phyloP scores from a whole-genome alignment of 2,888 invertebrate genomes.

The Pelosia muscerda region DNA sequence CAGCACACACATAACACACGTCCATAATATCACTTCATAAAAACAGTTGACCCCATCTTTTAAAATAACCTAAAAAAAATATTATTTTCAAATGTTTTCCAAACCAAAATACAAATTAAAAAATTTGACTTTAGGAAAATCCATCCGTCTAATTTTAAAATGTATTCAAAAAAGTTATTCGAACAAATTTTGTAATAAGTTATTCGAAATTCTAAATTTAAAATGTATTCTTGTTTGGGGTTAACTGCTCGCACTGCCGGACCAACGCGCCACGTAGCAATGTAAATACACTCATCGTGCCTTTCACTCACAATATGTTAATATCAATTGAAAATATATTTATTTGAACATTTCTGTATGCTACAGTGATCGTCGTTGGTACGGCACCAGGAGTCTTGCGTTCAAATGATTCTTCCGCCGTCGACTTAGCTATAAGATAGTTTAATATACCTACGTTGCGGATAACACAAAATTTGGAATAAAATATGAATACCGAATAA shows the following conservation, averaged over 20 bases:
- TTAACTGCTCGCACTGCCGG: constrained; percentile 69
- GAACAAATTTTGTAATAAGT: not conserved
- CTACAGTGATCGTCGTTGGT: constrained; percentile 81
- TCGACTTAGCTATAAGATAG: constrained; percentile 49
- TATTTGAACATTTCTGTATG: constrained; percentile 61
- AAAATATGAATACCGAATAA: not conserved
- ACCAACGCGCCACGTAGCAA: constrained; percentile 72
- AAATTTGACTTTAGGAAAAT: not conserved
- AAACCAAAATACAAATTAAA: too few species aligned
- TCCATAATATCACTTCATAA: constrained; percentile 27
- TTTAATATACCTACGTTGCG: constrained; percentile 43
- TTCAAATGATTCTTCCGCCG: constrained; percentile 66
- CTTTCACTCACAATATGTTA: constrained; percentile 41
- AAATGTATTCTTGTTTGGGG: constrained; percentile 43
- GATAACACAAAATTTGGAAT: constrained; percentile 14
- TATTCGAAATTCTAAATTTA: not conserved
- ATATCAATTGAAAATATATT: constrained; percentile 34
- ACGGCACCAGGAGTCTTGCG: constrained; percentile 67
- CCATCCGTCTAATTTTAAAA: not conserved
- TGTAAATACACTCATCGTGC: constrained; percentile 76
- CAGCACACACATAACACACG: constrained; percentile 40
- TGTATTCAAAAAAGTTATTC: not conserved
- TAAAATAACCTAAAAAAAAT: not conserved
- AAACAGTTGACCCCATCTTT: constrained; percentile 39
- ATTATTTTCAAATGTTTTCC: not conserved